These are phyloP conservation scores for Dexiosoma caninum DNA, from an alignment of 2,888 invertebrate species.

Conservation along the genomic window DNA sequence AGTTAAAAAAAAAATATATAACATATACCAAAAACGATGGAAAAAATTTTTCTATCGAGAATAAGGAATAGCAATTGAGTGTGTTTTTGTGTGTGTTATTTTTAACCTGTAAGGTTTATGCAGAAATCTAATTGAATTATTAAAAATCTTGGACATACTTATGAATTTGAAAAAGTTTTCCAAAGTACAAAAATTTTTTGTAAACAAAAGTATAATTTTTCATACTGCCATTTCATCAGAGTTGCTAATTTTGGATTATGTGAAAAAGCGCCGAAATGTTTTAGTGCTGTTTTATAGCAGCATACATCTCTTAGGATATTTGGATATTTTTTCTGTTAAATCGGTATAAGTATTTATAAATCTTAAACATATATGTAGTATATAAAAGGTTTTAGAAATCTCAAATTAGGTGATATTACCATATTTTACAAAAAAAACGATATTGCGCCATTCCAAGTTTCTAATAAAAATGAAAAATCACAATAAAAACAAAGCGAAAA, in stretches of 20 bases:
- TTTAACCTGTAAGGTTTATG: not conserved
- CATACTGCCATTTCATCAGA: not conserved
- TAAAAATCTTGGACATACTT: not conserved
- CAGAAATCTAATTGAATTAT: slow-evolving; percentile 11
- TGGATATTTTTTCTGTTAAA: not conserved
- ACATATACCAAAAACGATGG: not conserved
- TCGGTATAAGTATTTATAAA: slow-evolving; percentile 1
- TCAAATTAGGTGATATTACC: too few relatives aligned
- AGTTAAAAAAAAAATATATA: not conserved
- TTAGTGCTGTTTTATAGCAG: not conserved
- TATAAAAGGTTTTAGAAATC: too few relatives aligned
- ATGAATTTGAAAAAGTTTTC: not conserved
- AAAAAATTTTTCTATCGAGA: not conserved
- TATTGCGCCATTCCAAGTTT: too few relatives aligned
- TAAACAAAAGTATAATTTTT: slow-evolving; percentile 4
- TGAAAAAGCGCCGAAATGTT: slow-evolving; percentile 4
- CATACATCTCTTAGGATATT: not conserved
- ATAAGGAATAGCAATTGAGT: slow-evolving; percentile 11
- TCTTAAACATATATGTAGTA: too few relatives aligned
- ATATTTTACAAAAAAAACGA: too few relatives aligned
- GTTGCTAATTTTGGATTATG: slow-evolving; percentile 9
- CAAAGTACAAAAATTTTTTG: not conserved
- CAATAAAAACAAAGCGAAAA: too few relatives aligned
- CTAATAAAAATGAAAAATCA: too few relatives aligned
- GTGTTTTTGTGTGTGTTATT: slow-evolving; percentile 22